Conservation (phyloP, 2,888 invertebrate genomes). For the Drosophila tanythrix region DNA sequence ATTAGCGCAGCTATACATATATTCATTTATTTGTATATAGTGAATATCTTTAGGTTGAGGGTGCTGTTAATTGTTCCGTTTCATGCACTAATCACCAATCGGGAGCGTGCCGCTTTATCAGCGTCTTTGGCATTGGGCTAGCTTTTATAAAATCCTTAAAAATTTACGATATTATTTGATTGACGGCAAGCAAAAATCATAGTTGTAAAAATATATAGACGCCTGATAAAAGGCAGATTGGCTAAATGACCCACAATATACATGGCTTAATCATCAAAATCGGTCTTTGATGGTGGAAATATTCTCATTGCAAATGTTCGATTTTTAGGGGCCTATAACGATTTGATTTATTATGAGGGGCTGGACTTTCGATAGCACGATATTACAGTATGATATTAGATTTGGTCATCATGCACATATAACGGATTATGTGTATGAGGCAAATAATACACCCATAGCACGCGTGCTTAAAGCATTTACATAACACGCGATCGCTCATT, state of each 20-base stretch:
- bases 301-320: slow-evolving; percentile 11
- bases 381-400: slow-evolving; percentile 21
- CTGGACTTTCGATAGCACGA: slow-evolving; percentile 23
- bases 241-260: slow-evolving; percentile 52
- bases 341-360: slow-evolving; percentile 43
- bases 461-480: slow-evolving; percentile 64
- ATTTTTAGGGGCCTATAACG: slow-evolving; percentile 37
- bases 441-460: slow-evolving; percentile 59
- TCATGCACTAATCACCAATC: slow-evolving; percentile 31
- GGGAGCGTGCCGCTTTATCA: slow-evolving; percentile 56
- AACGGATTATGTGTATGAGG: slow-evolving; percentile 5
- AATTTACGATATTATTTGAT: slow-evolving; percentile 58
- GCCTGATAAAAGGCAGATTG: slow-evolving; percentile 50
- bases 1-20: background rate
- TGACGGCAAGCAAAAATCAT: slow-evolving; percentile 31
- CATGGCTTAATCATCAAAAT: slow-evolving; percentile 59
- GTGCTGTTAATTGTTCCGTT: slow-evolving; percentile 29
- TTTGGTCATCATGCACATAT: slow-evolving; percentile 7
- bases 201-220: slow-evolving; percentile 49
- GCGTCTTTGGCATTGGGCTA: slow-evolving; percentile 13
- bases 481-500: slow-evolving; percentile 61
- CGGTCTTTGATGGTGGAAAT: slow-evolving; percentile 14
- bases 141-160: slow-evolving; percentile 61
- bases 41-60: slow-evolving; percentile 6
- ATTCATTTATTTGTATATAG: background rate